Percentiles rank a stretch among this genome's conserved stretches.
phyloP scores from a whole-genome alignment of 2,113 vertebrate species.

The Nettapus auritus region DNA sequence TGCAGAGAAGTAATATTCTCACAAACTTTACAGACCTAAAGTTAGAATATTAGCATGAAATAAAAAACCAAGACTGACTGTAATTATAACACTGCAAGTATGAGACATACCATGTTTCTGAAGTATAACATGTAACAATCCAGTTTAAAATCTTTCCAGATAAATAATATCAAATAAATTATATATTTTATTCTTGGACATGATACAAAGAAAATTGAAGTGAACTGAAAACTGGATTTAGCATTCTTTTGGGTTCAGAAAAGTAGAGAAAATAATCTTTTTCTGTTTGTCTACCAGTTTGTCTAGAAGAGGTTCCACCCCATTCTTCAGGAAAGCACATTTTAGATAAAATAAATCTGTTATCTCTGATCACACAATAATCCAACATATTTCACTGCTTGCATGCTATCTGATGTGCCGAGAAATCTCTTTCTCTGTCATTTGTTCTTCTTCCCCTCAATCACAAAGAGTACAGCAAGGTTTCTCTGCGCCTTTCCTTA shows the following conservation, averaged over 20 bases:
- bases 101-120: not conserved
- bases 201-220: not conserved
- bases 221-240: not conserved
- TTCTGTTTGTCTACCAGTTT: not conserved
- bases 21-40: not conserved
- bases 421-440: not conserved
- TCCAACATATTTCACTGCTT: not conserved
- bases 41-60: not conserved
- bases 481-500: not conserved
- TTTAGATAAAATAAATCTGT: not conserved
- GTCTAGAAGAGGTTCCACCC: not conserved
- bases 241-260: not conserved
- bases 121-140: not conserved
- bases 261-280: not conserved
- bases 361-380: not conserved
- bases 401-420: not conserved
- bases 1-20: not conserved
- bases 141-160: not conserved
- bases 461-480: not conserved
- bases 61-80: not conserved
- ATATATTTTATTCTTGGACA: not conserved
- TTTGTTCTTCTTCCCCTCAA: not conserved
- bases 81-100: not conserved
- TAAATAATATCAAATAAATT: not conserved
- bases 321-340: not conserved